Evolutionary conservation across 2,888 invertebrate species (phyloP).

Genomic region (Crioceris asparagi): DNA sequence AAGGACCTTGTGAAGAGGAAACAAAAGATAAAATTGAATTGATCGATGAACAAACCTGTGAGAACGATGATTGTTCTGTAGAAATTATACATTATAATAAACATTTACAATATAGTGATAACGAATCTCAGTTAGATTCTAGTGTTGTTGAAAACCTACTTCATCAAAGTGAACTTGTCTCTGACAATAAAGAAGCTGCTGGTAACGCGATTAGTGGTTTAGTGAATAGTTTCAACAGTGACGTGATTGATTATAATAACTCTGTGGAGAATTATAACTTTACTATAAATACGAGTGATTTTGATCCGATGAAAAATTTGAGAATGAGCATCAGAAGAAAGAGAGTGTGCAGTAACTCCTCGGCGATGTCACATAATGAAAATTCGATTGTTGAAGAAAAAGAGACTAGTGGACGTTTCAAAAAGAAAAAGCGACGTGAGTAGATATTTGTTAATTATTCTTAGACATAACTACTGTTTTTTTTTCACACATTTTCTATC

Average conservation of each 20-base stretch:
- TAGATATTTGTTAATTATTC: slow-evolving; percentile 10
- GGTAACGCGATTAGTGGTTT: slow-evolving; percentile 9
- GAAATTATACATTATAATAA: slow-evolving; percentile 17
- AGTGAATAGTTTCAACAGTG: slow-evolving; percentile 13
- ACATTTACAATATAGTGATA: slow-evolving; percentile 21
- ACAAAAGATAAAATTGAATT: slow-evolving; percentile 25
- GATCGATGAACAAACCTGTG: slow-evolving; percentile 15
- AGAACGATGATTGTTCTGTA: slow-evolving; percentile 19
- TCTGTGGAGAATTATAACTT: slow-evolving; percentile 22
- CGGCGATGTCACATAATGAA: slow-evolving; percentile 34
- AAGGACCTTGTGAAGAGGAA: slow-evolving; percentile 32
- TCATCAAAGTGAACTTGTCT: slow-evolving; percentile 12
- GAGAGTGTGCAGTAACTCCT: slow-evolving; percentile 36
- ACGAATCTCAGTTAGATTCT: slow-evolving; percentile 24
- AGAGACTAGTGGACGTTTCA: slow-evolving; percentile 24
- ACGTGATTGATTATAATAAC: slow-evolving; percentile 23
- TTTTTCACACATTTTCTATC: no score
- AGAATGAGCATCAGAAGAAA: slow-evolving; percentile 37
- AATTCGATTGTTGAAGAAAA: slow-evolving; percentile 27
- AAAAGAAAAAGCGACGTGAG: slow-evolving; percentile 34
- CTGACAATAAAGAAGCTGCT: slow-evolving; percentile 19
- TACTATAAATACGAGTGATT: no score
- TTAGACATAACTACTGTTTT: no score
- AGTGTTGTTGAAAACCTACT: slow-evolving; percentile 10
- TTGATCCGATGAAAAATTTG: slow-evolving; percentile 34